These are phyloP conservation scores for Netelia fuscicornis DNA, from an alignment of 2,888 invertebrate species.

Conservation along the genomic window DNA sequence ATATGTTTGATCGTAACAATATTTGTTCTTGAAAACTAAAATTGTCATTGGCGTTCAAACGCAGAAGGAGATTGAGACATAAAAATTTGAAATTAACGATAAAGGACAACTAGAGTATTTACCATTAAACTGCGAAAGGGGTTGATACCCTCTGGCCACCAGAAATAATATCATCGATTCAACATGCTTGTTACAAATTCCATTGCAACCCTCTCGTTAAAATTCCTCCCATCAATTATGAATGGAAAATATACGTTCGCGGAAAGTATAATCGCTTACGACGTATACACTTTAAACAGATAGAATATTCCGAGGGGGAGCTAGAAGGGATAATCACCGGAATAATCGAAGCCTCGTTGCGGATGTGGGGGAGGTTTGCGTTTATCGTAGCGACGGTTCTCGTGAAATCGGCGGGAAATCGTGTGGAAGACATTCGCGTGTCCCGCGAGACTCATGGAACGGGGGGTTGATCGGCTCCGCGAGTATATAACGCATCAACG, in stretches of 20 bases:
- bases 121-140: no score
- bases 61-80: no score
- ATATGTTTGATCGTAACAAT: not conserved
- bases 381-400: conserved; percentile 37
- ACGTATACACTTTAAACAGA: conserved; percentile 16
- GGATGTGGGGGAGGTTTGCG: not conserved
- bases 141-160: not conserved
- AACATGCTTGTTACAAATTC: not conserved
- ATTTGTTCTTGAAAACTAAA: no score
- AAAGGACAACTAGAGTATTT: no score
- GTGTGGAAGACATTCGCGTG: conserved; percentile 61
- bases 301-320: conserved; percentile 38
- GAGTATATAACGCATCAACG: not conserved
- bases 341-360: conserved; percentile 55
- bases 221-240: conserved; percentile 12
- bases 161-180: not conserved
- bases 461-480: conserved; percentile 47
- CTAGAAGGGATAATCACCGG: conserved; percentile 47
- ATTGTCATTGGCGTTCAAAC: no score
- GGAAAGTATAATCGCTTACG: conserved; percentile 28
- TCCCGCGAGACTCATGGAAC: conserved; percentile 53
- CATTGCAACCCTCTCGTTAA: conserved; percentile 1
- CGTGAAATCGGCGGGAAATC: conserved; percentile 56
- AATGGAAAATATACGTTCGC: conserved; percentile 1
- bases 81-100: no score